Evolutionary conservation across 2,888 invertebrate species (phyloP), one percentile per base, ranked within the genome.

Genomic region (Lasioglossum figueresi): DNA sequence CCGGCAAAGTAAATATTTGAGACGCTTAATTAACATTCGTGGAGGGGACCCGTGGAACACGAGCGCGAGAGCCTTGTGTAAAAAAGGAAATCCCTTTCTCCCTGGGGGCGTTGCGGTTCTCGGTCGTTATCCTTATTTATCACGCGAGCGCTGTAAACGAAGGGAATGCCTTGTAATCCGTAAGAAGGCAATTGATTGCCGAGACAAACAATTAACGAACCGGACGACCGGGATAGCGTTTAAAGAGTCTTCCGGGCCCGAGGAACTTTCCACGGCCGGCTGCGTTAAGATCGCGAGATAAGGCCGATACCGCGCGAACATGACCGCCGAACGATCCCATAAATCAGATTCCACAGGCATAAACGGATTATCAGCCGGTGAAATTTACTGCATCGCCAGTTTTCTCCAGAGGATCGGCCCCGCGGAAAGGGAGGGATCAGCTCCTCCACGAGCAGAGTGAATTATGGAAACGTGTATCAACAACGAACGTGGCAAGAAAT

Each of bases 311-410:
- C 78, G 82, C 79, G 71, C 40, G 56, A 85, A 83, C 79, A 83
- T 76, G 86, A 86, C 86, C 88, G 76, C 86, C 52, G 82, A 72
- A 77, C 83, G 85, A 87, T 90, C 84, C 82, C 85, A 87, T 90
- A 88, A 90, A 89, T 89, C 89, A 85, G 87, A 45, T 76, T 79
- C 73, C 63, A 45, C 68, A 71, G 40, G 83, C 85, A 81, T 89
- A 89, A 88, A 89, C 90, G 90, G 90, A 90, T 89, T 89, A 89
- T 88, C 90, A 82, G 81, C 56, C 79, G 79, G 71, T 63, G 82
- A 84, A 90, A 88, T 90, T 90, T 90, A 90, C 90, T 83, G 87
- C 81, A n/a, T 16, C 73, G 76, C 72, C 73, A 68, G 34, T 78
- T 86, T 86, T 59, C 56, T 48, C 82, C 52, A 59, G 40, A 45